Evolutionary conservation across 2,888 invertebrate species (phyloP).

Genomic region (Leucozona laternaria): DNA sequence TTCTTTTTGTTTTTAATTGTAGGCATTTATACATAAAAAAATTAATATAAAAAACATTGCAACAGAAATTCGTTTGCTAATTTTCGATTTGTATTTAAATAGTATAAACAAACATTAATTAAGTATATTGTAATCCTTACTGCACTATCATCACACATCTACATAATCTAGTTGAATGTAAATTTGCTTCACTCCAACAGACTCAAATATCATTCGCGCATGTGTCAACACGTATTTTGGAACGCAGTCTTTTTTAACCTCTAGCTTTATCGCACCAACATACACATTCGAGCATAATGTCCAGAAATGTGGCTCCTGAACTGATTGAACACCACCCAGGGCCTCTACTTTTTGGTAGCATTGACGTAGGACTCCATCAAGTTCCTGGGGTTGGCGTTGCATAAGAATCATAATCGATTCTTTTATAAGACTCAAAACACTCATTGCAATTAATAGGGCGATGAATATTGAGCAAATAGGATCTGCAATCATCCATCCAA

Average conservation of each 20-base stretch:
- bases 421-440: conserved; percentile 92
- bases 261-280: conserved; percentile 96
- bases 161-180: conserved; percentile 96
- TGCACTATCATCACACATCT: conserved; percentile 84
- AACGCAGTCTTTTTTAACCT: conserved; percentile 97
- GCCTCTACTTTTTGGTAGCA: conserved; percentile 95
- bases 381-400: conserved; percentile 94
- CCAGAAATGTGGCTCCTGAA: conserved; percentile 99
- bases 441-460: conserved; percentile 93
- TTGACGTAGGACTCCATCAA: conserved; percentile 93
- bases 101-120: conserved; percentile 62
- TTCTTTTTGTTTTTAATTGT: not conserved
- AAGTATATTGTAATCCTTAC: conserved; percentile 51
- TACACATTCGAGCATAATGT: conserved; percentile 97
- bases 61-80: conserved; percentile 54
- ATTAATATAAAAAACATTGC: conserved; percentile 45
- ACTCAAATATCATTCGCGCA: conserved; percentile 96
- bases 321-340: conserved; percentile 96
- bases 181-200: conserved; percentile 95
- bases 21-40: not conserved
- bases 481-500: conserved; percentile 99
- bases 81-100: conserved; percentile 62
- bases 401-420: conserved; percentile 96
- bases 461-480: conserved; percentile 99
- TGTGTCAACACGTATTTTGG: conserved; percentile 96